Evolutionary conservation across 2,888 invertebrate species (phyloP), one percentile per base, ranked within the genome.

Genomic region (Leptinotarsa tumamoca): DNA sequence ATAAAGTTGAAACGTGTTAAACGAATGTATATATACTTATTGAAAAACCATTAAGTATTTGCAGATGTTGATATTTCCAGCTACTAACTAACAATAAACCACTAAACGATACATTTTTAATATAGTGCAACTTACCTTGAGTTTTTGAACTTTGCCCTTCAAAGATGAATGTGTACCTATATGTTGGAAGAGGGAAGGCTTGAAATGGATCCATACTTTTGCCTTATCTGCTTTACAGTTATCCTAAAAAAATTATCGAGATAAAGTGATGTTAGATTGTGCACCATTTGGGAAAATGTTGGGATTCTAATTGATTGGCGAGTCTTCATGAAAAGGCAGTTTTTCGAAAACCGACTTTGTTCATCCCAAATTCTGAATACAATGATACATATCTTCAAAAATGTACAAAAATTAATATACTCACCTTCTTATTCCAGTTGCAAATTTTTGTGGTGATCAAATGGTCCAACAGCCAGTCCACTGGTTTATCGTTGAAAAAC

Each of bases 401-500:
- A 3, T 3, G 2, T 13, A 43, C 3, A 50, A 52, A 66, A 71
- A 75, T 75, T 58, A 71, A 23, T 51, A n/a, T 78, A 90, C 93
- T 92, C 87, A 95, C 95, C 78, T 90, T 92, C 85, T 94, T 95
- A 80, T 95, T 94, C 79, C 94, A 92, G 84, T 93, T 94, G 89
- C 98, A 99, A n/a, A 95, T 94, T 88, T 95, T 95, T 4, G 97
- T 96, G 75, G 94, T 93, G 72, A 98, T 92, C 80, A 97, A 93
- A 86, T 97, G 94, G 84, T 97, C 97, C 15, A 98, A 89, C 7
- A 99, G 90, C 98, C 98, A 99, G 87, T 99, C 98, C 1, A 98
- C 97, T 0, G 99, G 98, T 89, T 98, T 97, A 85, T 98, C 97
- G 85, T 94, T 94, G 89, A 97, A 96, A 87, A 99, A 98, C 92